Conservation (phyloP, 2,797 vertebrate genomes). For the Hydrocynus forskahlii region DNA sequence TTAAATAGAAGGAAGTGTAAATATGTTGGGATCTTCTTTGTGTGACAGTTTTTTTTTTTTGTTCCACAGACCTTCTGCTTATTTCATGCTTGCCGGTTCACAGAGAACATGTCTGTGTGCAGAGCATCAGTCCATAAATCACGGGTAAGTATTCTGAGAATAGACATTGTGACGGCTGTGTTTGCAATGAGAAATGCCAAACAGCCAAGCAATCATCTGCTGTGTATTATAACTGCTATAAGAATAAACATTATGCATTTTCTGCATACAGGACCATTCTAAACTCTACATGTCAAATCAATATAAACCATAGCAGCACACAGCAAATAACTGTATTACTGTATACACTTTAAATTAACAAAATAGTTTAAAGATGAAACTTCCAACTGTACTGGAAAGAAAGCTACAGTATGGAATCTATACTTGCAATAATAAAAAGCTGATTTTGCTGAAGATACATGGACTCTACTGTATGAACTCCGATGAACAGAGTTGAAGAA, state of each 20-base stretch:
- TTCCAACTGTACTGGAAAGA: no score
- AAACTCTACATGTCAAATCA: no score
- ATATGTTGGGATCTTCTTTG: background rate
- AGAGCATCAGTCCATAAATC: constrained; percentile 25
- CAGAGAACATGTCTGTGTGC: background rate
- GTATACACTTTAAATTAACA: no score
- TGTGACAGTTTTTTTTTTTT: background rate
- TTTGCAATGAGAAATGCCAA: constrained; percentile 36
- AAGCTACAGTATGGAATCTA: no score
- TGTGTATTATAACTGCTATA: background rate
- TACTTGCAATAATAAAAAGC: no score
- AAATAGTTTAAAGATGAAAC: no score
- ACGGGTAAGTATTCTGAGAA: constrained; percentile 29
- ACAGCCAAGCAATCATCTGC: constrained; percentile 29
- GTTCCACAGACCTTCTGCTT: background rate
- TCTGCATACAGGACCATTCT: background rate
- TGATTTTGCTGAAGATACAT: no score
- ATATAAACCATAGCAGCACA: no score
- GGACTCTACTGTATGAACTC: no score
- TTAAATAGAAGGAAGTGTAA: background rate
- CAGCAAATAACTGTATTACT: no score
- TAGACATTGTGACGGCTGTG: constrained; percentile 15
- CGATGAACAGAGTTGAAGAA: no score
- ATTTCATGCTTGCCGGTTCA: background rate
- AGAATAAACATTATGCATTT: background rate